phyloP scores from a whole-genome alignment of 2,797 vertebrate genomes.

The Botia almorhae region DNA sequence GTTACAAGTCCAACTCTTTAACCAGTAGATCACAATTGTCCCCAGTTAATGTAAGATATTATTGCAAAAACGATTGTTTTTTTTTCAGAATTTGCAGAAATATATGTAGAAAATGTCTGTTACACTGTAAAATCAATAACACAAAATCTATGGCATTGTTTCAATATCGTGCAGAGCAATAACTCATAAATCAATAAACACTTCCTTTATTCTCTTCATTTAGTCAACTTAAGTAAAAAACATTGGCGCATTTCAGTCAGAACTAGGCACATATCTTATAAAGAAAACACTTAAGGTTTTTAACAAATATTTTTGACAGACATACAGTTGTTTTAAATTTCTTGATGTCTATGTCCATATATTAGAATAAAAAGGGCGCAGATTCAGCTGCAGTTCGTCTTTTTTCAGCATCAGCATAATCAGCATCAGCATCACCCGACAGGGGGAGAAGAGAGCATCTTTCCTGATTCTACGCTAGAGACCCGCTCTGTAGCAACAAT shows the following conservation, averaged over 20 bases:
- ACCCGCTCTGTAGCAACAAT: constrained; percentile 3
- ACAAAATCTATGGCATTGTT: no score
- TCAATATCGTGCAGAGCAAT: no score
- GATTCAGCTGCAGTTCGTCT: neutral
- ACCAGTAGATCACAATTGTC: no score
- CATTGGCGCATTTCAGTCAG: neutral
- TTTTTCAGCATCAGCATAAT: constrained; percentile 26
- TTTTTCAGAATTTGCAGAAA: no score
- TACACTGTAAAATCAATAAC: no score
- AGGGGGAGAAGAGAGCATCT: constrained; percentile 29
- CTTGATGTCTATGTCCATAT: neutral
- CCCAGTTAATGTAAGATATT: no score
- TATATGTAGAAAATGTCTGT: no score
- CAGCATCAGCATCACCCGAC: constrained; percentile 50
- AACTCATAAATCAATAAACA: neutral
- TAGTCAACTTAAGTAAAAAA: no score
- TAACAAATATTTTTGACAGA: neutral
- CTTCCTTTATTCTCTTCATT: neutral
- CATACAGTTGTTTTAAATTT: neutral
- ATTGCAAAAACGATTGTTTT: no score
- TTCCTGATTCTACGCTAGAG: constrained; percentile 47
- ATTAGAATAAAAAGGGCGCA: neutral
- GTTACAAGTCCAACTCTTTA: no score
- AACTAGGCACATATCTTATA: neutral
- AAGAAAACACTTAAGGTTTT: neutral